Evolutionary conservation across 2,888 invertebrate genomes (phyloP), one percentile per base, ranked within the genome.

Genomic region (Chrysotoxum bicinctum): DNA sequence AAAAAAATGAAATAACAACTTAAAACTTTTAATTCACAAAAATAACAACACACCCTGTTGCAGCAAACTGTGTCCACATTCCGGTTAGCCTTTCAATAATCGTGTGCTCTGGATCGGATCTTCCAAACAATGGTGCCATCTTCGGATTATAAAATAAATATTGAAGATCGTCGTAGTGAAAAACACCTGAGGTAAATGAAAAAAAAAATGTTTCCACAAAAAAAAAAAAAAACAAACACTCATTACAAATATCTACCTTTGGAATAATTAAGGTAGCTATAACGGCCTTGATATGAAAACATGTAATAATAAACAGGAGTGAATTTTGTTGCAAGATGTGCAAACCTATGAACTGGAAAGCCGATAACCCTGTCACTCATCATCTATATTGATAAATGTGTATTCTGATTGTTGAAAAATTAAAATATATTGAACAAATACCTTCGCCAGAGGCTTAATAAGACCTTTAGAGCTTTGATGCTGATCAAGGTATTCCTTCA

Each of bases 291-390:
- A 14, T 35, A 35, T 9, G 66, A 66, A 16, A 66, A 35, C 21
- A 35, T 35, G 23, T 66, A 66, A 23, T 66, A 66, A 23, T 50
- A 66, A 1, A 66, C 66, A n/a, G 66, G 66, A 35, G 35, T 21
- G 7, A 32, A 32, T n/a, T 16, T 48, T 14, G 66, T 23, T 0
- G 50, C 48, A 6, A 66, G 23, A 23, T 66, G 66, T n/a, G 66
- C 66, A 50, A 66, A 50, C 35, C 66, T 66, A 35, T 66, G 66
- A 35, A 66, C 23, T 0, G 66, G 66, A 12, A 66, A 66, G 5
- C 66, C 66, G 2, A 66, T 66, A 3, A 66, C 66, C 14, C 66
- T 48, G 8, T 66, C 66, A n/a, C 66, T 66, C 66, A 66, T 66
- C 50, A 66, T 50, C 66, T 66, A 16, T n/a, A 1, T 60, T 16